Evolutionary conservation across 1,140 invertebrate species (phyloP).

Genomic region (Drosophila melanica): DNA sequence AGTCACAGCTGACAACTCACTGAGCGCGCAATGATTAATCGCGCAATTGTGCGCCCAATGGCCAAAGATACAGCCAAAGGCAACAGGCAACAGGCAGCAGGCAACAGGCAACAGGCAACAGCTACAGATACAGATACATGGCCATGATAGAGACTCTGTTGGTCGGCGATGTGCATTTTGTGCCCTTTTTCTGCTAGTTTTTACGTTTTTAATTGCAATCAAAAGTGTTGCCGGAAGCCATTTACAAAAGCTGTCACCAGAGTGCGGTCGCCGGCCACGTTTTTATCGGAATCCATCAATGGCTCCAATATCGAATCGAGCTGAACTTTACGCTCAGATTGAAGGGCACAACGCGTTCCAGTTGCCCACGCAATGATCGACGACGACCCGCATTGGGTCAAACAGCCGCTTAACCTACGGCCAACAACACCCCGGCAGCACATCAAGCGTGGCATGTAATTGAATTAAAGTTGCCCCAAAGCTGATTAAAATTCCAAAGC

Average conservation of each 20-base stretch:
- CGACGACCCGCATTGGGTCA: conserved; percentile 44
- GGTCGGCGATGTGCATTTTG: conserved; percentile 25
- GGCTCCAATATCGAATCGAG: not conserved
- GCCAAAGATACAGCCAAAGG: conserved; percentile 25
- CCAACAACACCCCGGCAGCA: conserved; percentile 15
- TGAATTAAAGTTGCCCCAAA: conserved; percentile 66
- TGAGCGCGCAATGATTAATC: conserved; percentile 82
- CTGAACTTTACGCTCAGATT: conserved; percentile 66
- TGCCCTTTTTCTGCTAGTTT: conserved; percentile 76
- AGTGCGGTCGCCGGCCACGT: conserved; percentile 44
- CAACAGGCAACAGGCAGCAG: conserved; percentile 8
- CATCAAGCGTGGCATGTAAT: conserved; percentile 77
- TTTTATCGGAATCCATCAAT: conserved; percentile 78
- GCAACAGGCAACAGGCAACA: conserved; percentile 8
- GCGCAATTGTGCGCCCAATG: conserved; percentile 72
- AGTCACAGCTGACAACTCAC: conserved; percentile 81
- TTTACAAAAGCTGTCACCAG: conserved; percentile 79
- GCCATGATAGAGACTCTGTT: conserved; percentile 29
- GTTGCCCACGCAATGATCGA: conserved; percentile 53
- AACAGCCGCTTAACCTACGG: conserved; percentile 34
- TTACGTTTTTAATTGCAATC: conserved; percentile 77
- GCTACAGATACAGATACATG: conserved; percentile 57
- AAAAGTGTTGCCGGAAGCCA: conserved; percentile 82
- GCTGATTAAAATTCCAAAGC: conserved; percentile 77
- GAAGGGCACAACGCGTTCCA: conserved; percentile 21